phyloP scores from a whole-genome alignment of 2,797 vertebrate genomes.

The Botia kubotai region DNA sequence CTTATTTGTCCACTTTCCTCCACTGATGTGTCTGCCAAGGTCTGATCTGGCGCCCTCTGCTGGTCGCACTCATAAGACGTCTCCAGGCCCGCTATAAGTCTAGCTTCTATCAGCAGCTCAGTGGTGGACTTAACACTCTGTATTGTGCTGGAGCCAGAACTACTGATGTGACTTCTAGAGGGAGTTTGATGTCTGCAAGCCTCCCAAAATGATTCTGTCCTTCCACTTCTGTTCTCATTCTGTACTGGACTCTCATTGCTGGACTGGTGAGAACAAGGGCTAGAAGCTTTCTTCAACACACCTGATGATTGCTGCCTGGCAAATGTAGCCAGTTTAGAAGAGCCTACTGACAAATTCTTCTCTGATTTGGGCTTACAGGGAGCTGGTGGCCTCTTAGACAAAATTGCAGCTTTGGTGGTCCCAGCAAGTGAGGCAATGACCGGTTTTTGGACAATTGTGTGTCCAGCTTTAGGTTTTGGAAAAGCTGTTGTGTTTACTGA shows the following conservation, averaged over 20 bases:
- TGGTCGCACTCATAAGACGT: conserved; percentile 34
- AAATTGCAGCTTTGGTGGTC: conserved; percentile 65
- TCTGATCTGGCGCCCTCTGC: conserved; percentile 53
- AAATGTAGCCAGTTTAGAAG: conserved; percentile 9
- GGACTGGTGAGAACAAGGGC: background rate
- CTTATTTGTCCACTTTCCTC: conserved; percentile 64
- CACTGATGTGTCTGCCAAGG: conserved; percentile 29
- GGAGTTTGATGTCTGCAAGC: background rate
- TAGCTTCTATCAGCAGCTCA: conserved; percentile 58
- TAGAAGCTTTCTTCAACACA: conserved; percentile 18
- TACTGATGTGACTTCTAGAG: conserved; percentile 51
- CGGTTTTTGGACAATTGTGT: conserved; percentile 56
- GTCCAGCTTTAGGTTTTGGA: conserved; percentile 24
- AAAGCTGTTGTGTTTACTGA: conserved; percentile 41
- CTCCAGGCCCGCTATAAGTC: conserved; percentile 51
- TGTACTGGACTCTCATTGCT: conserved; percentile 38
- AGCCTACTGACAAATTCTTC: conserved; percentile 19
- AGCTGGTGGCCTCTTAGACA: conserved; percentile 57
- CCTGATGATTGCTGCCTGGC: conserved; percentile 49
- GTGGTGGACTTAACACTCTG: conserved; percentile 60
- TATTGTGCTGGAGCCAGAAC: background rate
- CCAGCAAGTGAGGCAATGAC: conserved; percentile 69
- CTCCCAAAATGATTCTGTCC: conserved; percentile 18
- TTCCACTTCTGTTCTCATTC: conserved; percentile 31
- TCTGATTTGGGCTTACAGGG: conserved; percentile 57